Percentiles rank a stretch among this genome's conserved stretches.
Conservation (phyloP, 1,140 invertebrate genomes). For the Globodera ellingtonae region DNA sequence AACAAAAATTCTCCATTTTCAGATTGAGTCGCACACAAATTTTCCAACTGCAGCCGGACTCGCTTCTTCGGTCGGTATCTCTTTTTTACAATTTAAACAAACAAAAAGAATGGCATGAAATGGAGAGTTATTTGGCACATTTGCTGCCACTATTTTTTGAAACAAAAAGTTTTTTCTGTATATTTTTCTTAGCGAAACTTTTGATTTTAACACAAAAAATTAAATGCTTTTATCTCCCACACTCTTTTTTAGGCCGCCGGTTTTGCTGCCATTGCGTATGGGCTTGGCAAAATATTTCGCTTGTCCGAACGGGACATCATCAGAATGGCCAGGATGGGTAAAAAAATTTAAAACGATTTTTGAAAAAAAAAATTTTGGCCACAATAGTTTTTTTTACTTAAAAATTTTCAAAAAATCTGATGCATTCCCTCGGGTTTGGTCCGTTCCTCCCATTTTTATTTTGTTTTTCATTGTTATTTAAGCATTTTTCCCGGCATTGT, state of each 20-base stretch:
- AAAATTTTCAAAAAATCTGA: not conserved
- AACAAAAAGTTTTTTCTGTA: too few species aligned
- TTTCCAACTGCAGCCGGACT: constrained; percentile 97
- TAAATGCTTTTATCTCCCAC: too few species aligned
- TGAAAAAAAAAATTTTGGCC: too few species aligned
- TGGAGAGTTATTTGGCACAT: too few species aligned
- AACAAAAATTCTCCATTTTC: constrained; percentile 43
- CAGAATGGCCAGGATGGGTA: constrained; percentile 72
- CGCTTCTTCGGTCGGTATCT: constrained; percentile 4
- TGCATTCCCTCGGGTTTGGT: too few species aligned
- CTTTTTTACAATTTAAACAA: too few species aligned
- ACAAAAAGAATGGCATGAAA: too few species aligned
- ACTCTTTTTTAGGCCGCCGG: constrained; percentile 87
- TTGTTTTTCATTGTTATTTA: constrained; percentile 19
- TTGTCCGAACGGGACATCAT: constrained; percentile 46
- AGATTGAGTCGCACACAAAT: constrained; percentile 82
- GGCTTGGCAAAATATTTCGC: constrained; percentile 48
- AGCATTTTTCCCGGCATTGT: not conserved
- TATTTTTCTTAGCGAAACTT: too few species aligned
- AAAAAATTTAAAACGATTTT: too few species aligned
- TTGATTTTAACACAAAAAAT: too few species aligned
- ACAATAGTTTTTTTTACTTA: not conserved
- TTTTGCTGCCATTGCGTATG: constrained; percentile 74
- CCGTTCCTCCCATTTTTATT: too few species aligned
- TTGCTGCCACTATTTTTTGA: too few species aligned